Evolutionary conservation across 2,888 invertebrate genomes (phyloP), one percentile per base, ranked within the genome.

Genomic region (Dysmachus trigonus): DNA sequence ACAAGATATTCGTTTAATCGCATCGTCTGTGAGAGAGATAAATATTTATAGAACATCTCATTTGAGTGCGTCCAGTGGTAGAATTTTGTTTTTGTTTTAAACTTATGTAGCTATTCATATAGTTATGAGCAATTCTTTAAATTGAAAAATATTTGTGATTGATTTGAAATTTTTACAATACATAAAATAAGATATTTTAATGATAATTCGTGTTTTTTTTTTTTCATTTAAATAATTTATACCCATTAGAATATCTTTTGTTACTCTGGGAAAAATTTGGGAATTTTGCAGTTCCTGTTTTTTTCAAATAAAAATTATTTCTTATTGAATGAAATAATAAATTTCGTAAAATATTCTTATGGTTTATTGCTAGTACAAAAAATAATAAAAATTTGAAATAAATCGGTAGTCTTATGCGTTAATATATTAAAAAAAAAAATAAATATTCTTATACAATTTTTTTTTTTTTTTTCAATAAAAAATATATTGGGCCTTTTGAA

Each of bases 401-500:
- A 22, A 27, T 62, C 62, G 22, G 27, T 27, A 22, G 62, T 27
- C 62, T 62, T 62, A 22, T 62, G 62, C 62, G 62, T 22, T 62
- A 62, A 22, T 27, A 27, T 62, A 2, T 10, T 62, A 62, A 27
- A 62, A 51, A 51, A 51, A 51, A 62, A 62, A 62, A 62, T 62
- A 62, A 62, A 62, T 62, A 62, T 62, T 53, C 53, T 53, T 62
- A 62, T 10, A 62, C 62, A 62, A 62, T 62, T 73, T 81, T n/a
- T n/a, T n/a, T n/a, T n/a, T n/a, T n/a, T n/a, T n/a, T n/a, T 62
- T 27, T 53, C 22, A 82, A 82, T 82, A 82, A 82, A 82, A 82
- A 71, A 82, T 82, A 82, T 82, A 82, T 82, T 62, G 31, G 30
- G 30, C n/a, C 35, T 18, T 82, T 31, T 71, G 35, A 71, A 82